A percentile compares a stretch with the other conserved stretches of the same genome.
Conservation (phyloP, 2,113 vertebrate species). For the Felis chaus region DNA sequence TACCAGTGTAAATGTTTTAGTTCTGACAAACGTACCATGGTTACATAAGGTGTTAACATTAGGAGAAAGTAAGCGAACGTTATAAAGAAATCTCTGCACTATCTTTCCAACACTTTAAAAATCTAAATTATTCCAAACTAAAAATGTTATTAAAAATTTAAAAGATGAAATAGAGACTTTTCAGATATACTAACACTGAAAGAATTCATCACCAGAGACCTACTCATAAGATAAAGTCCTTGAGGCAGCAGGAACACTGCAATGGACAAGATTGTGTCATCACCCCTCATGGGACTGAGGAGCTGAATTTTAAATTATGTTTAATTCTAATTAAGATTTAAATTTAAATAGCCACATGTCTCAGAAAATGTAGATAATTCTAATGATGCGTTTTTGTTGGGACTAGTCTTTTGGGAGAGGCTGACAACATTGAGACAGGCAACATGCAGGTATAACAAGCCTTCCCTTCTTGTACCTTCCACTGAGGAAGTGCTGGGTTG, state of each 20-base stretch:
- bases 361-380: background rate
- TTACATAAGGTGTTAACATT: background rate
- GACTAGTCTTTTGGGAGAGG: background rate
- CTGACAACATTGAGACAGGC: background rate
- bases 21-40: background rate
- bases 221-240: background rate
- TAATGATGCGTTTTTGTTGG: background rate
- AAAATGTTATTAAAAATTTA: background rate
- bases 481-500: background rate
- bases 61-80: background rate
- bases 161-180: background rate
- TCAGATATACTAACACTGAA: background rate
- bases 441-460: background rate
- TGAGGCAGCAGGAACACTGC: background rate
- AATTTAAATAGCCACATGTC: background rate
- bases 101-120: background rate
- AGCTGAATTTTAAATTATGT: conserved; percentile 28
- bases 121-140: background rate
- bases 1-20: background rate
- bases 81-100: background rate
- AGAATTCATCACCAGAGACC: background rate
- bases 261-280: background rate
- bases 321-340: conserved; percentile 46
- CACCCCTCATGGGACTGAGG: background rate
- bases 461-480: background rate